phyloP scores from a whole-genome alignment of 35 echinoderm and acorn worm species.

The Acanthaster planci region DNA sequence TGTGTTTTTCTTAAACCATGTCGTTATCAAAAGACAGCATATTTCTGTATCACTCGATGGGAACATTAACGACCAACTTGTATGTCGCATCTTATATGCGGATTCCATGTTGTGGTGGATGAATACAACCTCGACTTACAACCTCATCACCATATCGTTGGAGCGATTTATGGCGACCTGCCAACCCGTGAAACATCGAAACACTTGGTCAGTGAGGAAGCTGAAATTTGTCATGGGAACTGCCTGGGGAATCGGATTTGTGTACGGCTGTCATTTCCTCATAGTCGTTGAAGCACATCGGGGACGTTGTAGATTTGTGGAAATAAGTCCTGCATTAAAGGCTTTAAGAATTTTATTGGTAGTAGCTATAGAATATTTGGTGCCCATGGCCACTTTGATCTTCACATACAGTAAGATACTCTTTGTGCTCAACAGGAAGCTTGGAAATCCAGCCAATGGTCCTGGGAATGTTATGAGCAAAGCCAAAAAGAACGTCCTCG shows the following conservation, averaged over 20 bases:
- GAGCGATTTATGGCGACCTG: neutral
- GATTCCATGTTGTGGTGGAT: neutral
- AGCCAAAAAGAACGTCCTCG: neutral
- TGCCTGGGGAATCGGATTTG: neutral
- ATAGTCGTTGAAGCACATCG: neutral
- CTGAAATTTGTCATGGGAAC: neutral
- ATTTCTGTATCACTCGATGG: neutral
- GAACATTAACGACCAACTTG: neutral
- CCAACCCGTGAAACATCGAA: conserved; percentile 2
- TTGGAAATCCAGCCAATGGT: neutral
- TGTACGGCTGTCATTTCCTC: neutral
- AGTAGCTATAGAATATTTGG: neutral
- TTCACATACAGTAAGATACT: neutral
- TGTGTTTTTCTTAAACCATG: neutral
- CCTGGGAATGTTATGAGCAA: neutral
- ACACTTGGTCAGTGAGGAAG: neutral
- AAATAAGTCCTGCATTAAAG: too few species aligned
- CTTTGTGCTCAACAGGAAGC: neutral
- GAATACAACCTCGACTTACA: neutral
- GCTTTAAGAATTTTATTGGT: too few species aligned
- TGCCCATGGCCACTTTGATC: neutral
- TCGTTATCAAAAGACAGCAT: neutral
- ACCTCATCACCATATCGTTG: neutral
- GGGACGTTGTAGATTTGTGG: too few species aligned
- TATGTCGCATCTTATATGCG: neutral